Base-by-base conservation (phyloP, 1,140 invertebrate species). In the Drosophila guanche region DNA sequence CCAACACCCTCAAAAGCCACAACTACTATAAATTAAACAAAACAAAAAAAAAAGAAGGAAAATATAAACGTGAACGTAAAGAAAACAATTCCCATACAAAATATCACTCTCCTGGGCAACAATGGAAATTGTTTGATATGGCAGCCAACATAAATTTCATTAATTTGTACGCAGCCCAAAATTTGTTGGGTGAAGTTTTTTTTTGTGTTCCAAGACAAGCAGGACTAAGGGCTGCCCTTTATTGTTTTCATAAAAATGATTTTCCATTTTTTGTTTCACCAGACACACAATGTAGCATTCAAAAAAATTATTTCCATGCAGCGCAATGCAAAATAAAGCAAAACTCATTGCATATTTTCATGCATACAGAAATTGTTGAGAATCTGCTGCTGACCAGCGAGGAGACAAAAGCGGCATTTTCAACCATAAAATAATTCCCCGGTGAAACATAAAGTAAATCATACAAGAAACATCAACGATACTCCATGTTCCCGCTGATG, bases 221-320 rank as follows among this genome's bases (percentile, higher is more conserved):
- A 10, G 10, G 3, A 4, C 25, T 27, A 5, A 5, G 25, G 25
- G 54, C 22, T 42, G 37, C 57, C 57, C 60, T 68, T 76, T 76
- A 62, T 86, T 84, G 76, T 84, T 86, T 85, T 86, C 81, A 55
- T 60, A 79, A 70, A 85, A 84, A 85, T 80, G 60, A 60, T 66
- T 73, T 73, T 80, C 4, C 56, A 73, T 80, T 81, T 86, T 81
- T 84, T 61, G 40, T 10, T 4, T 10, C 8, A 10, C 33, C 10
- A 12, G 25, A 8, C 40, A 53, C 67, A 43, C 51, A 80, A 68
- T 72, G 48, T 42, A 43, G 37, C 67, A 77, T 66, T 67, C 42
- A 86, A 79, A 80, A 33, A 37, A 33, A 68, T 55, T 46, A 68
- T 55, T 50, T 59, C 54, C 8, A 48, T 33, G 22, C 27, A 27